Base-by-base conservation (phyloP, 2,888 invertebrate genomes). In the Heliconius charithonia region DNA sequence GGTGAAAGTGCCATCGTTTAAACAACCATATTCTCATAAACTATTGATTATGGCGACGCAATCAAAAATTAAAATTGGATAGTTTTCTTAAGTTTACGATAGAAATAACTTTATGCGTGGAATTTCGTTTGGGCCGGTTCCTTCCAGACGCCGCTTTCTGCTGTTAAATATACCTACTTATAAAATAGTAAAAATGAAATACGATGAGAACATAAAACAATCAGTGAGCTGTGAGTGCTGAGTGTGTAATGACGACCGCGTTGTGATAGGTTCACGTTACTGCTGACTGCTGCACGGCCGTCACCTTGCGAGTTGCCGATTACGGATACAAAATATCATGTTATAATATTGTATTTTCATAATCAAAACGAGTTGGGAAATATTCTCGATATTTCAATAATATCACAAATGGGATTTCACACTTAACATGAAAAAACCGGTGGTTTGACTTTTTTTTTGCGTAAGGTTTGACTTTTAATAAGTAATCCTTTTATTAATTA, bases 181-280 rank as follows among this genome's bases (percentile, higher is more conserved):
- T 71, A 22, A 51, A 71, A 25, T 51, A 6, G 51, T 25, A 27
- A 16, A 70, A 70, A 70, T n/a, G 7, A n/a, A 13, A 59, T 72
- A 59, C 13, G 13, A 71, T n/a, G n/a, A 59, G 32, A n/a, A 56
- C n/a, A 59, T 59, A 59, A 13, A n/a, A 59, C 32, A 32, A 29
- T 19, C 27, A 19, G 27, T 71, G n/a, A 51, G 29, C 22, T 22
- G 37, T 65, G 66, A 13, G 37, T 51, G 32, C 25, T 65, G 66
- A 13, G 37, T 51, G 32, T 32, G 10, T 63, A 67, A 37, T 67
- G 1, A 37, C 37, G 1, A 67, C 41, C 25, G 19, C 69, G 32
- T 71, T 71, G 59, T 37, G 72, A 67, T 72, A 66, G 76, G 62
- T 76, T 77, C 74, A 51, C 6, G 74, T 80, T 80, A 67, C 79